Conservation (phyloP, 2,888 invertebrate genomes). For the Cotesia congregata region DNA sequence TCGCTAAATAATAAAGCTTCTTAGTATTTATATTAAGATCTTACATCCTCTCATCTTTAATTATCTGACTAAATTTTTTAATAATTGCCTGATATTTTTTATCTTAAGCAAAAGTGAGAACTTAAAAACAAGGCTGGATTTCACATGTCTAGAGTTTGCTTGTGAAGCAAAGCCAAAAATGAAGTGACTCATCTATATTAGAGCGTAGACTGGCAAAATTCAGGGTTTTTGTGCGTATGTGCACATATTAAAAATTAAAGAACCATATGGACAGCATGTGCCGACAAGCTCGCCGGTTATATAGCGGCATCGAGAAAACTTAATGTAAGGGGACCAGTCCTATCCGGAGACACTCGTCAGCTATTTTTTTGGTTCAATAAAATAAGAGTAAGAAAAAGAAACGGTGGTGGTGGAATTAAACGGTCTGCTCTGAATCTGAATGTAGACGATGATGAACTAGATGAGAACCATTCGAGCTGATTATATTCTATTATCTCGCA, state of each 20-base stretch:
- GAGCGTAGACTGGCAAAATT: slow-evolving; percentile 13
- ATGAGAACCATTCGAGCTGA: slow-evolving; percentile 5
- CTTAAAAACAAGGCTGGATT: not conserved
- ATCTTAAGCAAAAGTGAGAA: no score
- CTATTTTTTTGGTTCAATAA: not conserved
- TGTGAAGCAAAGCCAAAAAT: slow-evolving; percentile 15
- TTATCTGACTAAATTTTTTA: not conserved
- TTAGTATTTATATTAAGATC: no score
- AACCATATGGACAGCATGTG: slow-evolving; percentile 56
- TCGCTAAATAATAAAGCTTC: no score
- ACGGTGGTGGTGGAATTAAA: not conserved
- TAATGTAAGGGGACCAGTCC: not conserved
- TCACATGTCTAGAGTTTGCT: slow-evolving; percentile 17
- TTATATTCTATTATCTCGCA: slow-evolving; percentile 21
- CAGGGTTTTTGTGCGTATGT: not conserved
- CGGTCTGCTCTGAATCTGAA: slow-evolving; percentile 18
- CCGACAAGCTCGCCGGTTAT: slow-evolving; percentile 23
- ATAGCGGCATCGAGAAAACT: not conserved
- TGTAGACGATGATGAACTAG: slow-evolving; percentile 10
- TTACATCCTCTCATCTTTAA: no score
- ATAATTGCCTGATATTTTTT: not conserved
- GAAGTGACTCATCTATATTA: slow-evolving; percentile 5
- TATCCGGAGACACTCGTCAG: not conserved
- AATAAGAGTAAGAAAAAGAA: slow-evolving; percentile 8
- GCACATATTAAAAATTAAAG: slow-evolving; percentile 25